Conservation (phyloP, 2,113 vertebrate species). For the Rhodinocichla rosea region DNA sequence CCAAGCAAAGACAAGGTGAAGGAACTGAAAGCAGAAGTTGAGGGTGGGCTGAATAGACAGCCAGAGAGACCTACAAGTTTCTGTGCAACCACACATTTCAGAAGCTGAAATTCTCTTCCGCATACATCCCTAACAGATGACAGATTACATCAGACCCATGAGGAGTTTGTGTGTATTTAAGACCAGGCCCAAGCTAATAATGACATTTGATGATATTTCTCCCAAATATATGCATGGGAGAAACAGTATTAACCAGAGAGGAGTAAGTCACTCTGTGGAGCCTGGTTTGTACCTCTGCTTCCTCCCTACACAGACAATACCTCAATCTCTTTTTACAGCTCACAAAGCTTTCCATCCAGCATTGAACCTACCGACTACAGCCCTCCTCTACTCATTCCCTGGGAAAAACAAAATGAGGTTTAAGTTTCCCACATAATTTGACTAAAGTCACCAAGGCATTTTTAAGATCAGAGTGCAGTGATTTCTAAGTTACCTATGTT, state of each 20-base stretch:
- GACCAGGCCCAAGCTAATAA: neutral
- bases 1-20: neutral
- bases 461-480: neutral
- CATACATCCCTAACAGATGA: neutral
- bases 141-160: neutral
- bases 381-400: neutral
- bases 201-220: neutral
- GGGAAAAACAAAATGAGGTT: neutral
- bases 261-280: neutral
- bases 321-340: neutral
- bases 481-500: neutral
- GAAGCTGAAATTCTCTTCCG: neutral
- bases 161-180: neutral
- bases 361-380: neutral
- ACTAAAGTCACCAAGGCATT: neutral
- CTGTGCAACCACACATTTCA: neutral
- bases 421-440: neutral
- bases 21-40: neutral
- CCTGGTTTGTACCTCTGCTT: neutral
- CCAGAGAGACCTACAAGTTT: neutral
- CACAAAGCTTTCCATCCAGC: neutral
- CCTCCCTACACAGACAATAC: neutral
- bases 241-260: neutral
- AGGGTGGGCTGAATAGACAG: neutral
- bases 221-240: neutral